Evolutionary conservation across 2,797 vertebrate genomes (phyloP).

Genomic region (Molossus alvarezi): DNA sequence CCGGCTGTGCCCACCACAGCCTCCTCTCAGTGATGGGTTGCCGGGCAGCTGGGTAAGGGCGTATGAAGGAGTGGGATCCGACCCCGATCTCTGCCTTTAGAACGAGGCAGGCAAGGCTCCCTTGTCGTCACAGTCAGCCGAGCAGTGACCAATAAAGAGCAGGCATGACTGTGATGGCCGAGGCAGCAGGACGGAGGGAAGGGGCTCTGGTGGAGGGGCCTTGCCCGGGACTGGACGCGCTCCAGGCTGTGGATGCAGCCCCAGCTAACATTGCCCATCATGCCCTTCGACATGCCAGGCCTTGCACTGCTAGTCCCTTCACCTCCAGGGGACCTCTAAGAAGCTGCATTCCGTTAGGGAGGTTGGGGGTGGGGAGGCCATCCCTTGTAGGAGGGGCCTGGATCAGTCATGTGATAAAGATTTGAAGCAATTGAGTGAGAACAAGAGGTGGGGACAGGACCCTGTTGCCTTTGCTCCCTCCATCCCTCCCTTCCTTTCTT

Average conservation of each 20-base stretch:
- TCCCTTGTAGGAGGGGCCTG: neutral
- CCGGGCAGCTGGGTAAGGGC: neutral
- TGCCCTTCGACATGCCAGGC: fast-evolving
- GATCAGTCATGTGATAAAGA: fast-evolving
- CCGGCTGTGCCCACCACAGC: neutral
- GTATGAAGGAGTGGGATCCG: neutral
- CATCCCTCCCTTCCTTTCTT: constrained; percentile 64
- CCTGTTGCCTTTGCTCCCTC: neutral
- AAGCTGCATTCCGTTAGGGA: too few relatives aligned
- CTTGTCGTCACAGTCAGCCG: neutral
- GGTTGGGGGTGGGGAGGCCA: fast-evolving
- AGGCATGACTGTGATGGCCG: neutral
- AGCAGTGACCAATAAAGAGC: neutral
- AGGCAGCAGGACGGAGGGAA: neutral
- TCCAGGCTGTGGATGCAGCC: neutral
- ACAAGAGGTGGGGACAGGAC: fast-evolving
- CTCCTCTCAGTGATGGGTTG: neutral
- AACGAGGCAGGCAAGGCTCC: neutral
- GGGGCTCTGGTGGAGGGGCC: neutral
- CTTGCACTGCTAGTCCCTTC: neutral
- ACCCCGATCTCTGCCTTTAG: neutral
- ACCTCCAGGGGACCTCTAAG: neutral
- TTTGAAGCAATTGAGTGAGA: neutral
- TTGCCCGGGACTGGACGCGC: fast-evolving
- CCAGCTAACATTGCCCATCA: fast-evolving